phyloP scores from a whole-genome alignment of 2,797 vertebrate genomes.

The Sitta carolinensis region DNA sequence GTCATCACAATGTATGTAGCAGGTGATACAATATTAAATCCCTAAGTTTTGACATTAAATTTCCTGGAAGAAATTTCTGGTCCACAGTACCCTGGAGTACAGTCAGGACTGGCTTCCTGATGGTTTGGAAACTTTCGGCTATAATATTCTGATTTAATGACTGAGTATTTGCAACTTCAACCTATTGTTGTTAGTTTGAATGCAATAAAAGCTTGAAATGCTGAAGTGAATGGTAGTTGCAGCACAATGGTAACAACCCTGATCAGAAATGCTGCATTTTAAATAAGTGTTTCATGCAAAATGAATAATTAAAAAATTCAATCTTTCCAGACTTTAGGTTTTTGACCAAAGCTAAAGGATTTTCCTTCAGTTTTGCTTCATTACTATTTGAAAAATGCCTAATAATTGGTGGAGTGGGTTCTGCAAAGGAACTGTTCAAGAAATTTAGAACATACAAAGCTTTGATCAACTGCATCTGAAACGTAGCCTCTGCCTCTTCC shows the following conservation, averaged over 20 bases:
- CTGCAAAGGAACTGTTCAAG: too few relatives aligned
- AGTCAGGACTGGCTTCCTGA: neutral
- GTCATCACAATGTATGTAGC: neutral
- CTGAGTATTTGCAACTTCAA: neutral
- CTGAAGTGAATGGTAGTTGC: neutral
- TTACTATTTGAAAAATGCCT: too few relatives aligned
- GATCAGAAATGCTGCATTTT: neutral
- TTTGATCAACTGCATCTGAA: too few relatives aligned
- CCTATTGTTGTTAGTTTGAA: neutral
- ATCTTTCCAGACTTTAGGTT: too few relatives aligned
- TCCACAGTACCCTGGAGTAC: neutral
- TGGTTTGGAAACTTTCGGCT: neutral
- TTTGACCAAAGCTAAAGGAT: too few relatives aligned
- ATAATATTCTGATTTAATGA: neutral
- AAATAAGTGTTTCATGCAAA: neutral
- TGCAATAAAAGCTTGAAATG: neutral
- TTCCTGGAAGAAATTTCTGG: constrained; percentile 2
- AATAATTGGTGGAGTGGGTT: too few relatives aligned
- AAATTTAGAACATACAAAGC: too few relatives aligned
- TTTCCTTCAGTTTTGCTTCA: too few relatives aligned
- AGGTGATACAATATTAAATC: neutral
- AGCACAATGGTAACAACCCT: neutral
- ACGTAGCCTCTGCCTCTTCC: too few relatives aligned
- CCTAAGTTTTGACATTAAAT: neutral
- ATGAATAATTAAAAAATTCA: neutral